Conservation (phyloP, 2,888 invertebrate genomes). For the Lottia scabra region DNA sequence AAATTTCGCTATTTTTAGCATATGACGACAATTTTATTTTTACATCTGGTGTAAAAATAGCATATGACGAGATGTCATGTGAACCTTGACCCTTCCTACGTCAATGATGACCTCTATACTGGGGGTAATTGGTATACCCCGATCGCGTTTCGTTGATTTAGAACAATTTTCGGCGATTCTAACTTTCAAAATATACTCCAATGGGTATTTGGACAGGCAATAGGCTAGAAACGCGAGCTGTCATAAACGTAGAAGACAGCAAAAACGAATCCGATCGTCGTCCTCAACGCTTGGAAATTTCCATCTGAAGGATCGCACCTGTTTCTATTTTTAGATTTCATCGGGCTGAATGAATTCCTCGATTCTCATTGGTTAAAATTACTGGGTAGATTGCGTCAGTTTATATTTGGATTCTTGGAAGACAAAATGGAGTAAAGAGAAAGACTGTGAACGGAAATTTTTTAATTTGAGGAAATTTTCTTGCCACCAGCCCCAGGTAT, state of each 20-base stretch:
- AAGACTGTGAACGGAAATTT: neutral
- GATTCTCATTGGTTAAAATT: too few relatives aligned
- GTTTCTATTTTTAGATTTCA: too few relatives aligned
- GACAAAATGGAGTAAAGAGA: neutral
- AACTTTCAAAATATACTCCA: too few relatives aligned
- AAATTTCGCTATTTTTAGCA: slow-evolving; percentile 20
- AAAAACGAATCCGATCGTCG: too few relatives aligned
- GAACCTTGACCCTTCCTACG: neutral
- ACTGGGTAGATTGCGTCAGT: too few relatives aligned
- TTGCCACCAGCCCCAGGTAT: neutral
- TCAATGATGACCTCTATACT: neutral
- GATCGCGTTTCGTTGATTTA: neutral
- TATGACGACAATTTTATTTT: slow-evolving; percentile 22
- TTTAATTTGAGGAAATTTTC: slow-evolving; percentile 13
- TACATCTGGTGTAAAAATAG: neutral
- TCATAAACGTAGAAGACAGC: too few relatives aligned
- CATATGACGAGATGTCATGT: neutral
- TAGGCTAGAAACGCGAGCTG: too few relatives aligned
- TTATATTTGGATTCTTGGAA: too few relatives aligned
- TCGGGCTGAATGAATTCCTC: too few relatives aligned
- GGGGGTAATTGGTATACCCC: neutral
- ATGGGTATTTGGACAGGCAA: too few relatives aligned
- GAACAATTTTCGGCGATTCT: neutral
- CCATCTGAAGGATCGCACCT: too few relatives aligned
- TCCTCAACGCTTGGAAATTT: too few relatives aligned